Percentiles rank a stretch among this genome's conserved stretches.
phyloP scores from a whole-genome alignment of 1,140 invertebrate species.

The Drosophila pectinifera region DNA sequence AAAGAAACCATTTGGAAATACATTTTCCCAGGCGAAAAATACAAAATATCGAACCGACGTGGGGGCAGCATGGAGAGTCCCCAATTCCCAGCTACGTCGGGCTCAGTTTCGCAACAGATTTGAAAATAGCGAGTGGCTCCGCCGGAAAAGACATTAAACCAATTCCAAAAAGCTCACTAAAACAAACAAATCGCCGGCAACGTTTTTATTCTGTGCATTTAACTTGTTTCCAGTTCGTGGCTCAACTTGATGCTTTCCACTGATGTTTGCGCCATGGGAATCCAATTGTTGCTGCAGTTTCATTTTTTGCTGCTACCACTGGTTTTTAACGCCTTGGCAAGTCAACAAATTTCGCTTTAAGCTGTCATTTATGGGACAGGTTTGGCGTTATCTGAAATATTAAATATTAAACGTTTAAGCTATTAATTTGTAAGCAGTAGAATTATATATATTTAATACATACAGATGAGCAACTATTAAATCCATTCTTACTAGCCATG shows the following conservation, averaged over 20 bases:
- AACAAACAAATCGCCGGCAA: constrained; percentile 43
- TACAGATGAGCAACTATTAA: too few relatives aligned
- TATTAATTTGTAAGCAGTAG: too few relatives aligned
- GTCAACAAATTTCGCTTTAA: constrained; percentile 34
- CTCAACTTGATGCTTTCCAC: constrained; percentile 29
- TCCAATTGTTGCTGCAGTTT: constrained; percentile 33
- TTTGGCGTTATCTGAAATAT: background rate
- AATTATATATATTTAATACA: too few relatives aligned
- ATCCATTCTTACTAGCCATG: too few relatives aligned
- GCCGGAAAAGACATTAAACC: constrained; percentile 32
- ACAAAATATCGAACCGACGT: constrained; percentile 16
- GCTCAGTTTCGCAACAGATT: constrained; percentile 33
- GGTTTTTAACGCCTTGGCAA: constrained; percentile 15
- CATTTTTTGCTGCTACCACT: constrained; percentile 5
- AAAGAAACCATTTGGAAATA: constrained; percentile 44
- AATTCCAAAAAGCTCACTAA: constrained; percentile 13
- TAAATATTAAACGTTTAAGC: background rate
- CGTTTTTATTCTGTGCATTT: constrained; percentile 36
- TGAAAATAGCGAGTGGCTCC: constrained; percentile 32
- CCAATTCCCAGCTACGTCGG: constrained; percentile 19
- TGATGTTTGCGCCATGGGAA: constrained; percentile 8
- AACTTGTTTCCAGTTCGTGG: constrained; percentile 15
- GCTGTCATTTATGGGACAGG: background rate
- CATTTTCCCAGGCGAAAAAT: constrained; percentile 23
- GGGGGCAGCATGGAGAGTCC: constrained; percentile 7